These are phyloP conservation scores for Talpa occidentalis DNA, from an alignment of 2,113 vertebrate species.

Conservation along the genomic window DNA sequence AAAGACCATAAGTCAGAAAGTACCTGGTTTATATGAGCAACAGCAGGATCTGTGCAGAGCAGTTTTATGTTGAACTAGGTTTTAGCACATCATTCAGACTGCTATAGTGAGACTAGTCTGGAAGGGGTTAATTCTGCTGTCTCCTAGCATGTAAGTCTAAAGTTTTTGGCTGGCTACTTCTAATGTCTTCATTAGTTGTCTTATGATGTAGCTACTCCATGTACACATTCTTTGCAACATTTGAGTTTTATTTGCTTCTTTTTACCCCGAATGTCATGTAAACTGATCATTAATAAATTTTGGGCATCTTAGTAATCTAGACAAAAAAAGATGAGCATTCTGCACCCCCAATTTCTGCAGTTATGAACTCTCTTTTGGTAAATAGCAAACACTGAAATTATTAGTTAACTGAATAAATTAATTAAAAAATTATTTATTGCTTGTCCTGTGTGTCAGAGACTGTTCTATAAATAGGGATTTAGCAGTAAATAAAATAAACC, in stretches of 20 bases:
- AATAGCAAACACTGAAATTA: not conserved
- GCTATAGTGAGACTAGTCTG: not conserved
- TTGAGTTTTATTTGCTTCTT: slow-evolving; percentile 35
- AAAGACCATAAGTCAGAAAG: not conserved
- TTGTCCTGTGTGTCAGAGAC: not conserved
- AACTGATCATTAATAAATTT: slow-evolving; percentile 35
- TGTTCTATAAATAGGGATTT: not conserved
- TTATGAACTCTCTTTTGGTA: not conserved
- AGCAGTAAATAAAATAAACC: not conserved
- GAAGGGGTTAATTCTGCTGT: not conserved
- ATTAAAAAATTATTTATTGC: not conserved
- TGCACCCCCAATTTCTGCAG: not conserved
- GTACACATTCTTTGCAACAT: slow-evolving; percentile 26
- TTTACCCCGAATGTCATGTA: not conserved
- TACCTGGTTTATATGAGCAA: not conserved
- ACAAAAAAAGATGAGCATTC: not conserved
- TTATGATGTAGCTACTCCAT: not conserved
- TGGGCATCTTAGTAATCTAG: not conserved
- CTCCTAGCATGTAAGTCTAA: not conserved
- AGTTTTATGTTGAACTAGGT: not conserved
- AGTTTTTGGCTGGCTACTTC: not conserved
- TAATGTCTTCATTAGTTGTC: not conserved
- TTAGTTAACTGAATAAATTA: not conserved
- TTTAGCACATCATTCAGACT: not conserved
- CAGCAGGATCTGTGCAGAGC: not conserved